These are phyloP conservation scores for Selenia dentaria DNA, from an alignment of 2,888 invertebrate genomes.

Conservation along the genomic window DNA sequence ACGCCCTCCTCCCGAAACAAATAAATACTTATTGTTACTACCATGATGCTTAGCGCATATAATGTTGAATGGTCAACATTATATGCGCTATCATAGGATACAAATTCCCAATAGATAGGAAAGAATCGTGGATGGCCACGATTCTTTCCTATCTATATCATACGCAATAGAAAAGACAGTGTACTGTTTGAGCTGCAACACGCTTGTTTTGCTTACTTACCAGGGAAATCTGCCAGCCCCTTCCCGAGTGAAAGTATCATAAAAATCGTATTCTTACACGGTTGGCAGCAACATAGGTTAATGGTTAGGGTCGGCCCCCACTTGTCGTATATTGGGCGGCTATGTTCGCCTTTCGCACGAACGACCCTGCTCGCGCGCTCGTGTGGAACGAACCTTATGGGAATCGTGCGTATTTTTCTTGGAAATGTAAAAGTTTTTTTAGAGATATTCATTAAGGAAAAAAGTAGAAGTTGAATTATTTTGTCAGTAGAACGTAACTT, in stretches of 20 bases:
- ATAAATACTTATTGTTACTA: no score
- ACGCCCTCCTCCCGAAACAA: no score
- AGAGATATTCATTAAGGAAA: slow-evolving; percentile 12
- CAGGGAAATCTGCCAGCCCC: slow-evolving; percentile 10
- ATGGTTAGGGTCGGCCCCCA: slow-evolving; percentile 35
- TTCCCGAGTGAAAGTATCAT: slow-evolving; percentile 26
- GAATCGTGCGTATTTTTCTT: slow-evolving; percentile 16
- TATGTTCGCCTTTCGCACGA: slow-evolving; percentile 68
- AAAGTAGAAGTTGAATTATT: no score
- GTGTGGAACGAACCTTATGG: slow-evolving; percentile 58
- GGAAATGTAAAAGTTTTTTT: slow-evolving; percentile 25
- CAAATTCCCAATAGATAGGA: no score
- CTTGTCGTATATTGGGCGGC: slow-evolving; percentile 67
- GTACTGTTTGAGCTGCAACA: background rate
- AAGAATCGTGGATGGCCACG: no score
- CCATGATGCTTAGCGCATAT: no score
- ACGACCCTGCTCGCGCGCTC: slow-evolving; percentile 47
- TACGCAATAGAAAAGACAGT: no score
- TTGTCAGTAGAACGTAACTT: no score
- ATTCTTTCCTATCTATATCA: no score
- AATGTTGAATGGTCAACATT: no score
- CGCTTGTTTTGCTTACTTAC: slow-evolving; percentile 11
- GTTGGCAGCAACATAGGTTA: slow-evolving; percentile 31
- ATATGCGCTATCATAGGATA: no score
- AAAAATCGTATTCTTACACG: slow-evolving; percentile 35